phyloP scores from a whole-genome alignment of 2,797 vertebrate genomes.

The Protonibea diacanthus region DNA sequence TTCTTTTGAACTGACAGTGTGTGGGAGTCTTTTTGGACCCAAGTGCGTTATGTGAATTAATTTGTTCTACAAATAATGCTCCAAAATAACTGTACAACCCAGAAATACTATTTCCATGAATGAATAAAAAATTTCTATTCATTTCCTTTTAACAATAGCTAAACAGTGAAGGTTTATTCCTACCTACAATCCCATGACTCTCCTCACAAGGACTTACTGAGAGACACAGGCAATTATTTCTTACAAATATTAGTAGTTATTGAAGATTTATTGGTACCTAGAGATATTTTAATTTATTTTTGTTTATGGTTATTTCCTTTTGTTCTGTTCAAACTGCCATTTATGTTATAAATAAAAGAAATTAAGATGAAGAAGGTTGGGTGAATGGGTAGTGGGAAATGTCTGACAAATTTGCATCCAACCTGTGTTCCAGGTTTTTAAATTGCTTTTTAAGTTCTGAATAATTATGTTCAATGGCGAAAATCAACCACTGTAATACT shows the following conservation, averaged over 20 bases:
- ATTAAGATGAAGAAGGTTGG: background rate
- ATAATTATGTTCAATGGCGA: background rate
- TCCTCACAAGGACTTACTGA: background rate
- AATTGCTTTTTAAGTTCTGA: background rate
- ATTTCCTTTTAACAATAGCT: background rate
- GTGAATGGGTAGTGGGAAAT: too few relatives aligned
- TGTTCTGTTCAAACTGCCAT: background rate
- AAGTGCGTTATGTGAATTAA: background rate
- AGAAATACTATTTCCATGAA: background rate
- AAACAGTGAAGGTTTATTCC: background rate
- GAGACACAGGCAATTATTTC: background rate
- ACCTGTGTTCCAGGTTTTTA: background rate
- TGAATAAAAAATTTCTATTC: background rate
- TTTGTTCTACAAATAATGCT: too few relatives aligned
- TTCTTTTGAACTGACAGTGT: background rate
- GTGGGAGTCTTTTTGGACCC: background rate
- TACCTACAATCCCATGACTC: background rate
- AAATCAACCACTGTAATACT: background rate
- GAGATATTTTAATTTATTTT: background rate
- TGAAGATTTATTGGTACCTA: background rate
- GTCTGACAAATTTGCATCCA: background rate
- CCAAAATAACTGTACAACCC: too few relatives aligned
- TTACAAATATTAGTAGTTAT: background rate
- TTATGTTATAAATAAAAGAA: background rate
- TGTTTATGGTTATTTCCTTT: background rate